Base-by-base conservation (phyloP, 1,140 invertebrate species). In the Stegodyphus dumicola region DNA sequence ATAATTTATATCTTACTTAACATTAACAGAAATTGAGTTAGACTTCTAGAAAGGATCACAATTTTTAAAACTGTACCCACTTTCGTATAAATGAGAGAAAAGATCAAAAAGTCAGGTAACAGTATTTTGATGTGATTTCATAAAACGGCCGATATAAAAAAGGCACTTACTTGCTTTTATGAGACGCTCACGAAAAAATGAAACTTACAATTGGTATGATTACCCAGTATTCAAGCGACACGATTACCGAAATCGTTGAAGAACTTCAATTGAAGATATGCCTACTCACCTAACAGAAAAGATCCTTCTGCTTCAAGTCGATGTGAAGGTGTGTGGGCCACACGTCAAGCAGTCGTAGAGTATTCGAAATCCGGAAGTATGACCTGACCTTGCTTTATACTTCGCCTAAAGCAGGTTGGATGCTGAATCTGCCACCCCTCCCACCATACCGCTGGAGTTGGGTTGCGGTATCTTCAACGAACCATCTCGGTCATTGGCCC, bases 311-410 rank as follows among this genome's bases (percentile, higher is more conserved):
- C 74, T 33, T 15, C 6, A 64, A 84, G 65, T 18, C 54, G 60
- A 53, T 67, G 18, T n/a, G 71, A 74, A 74, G 79, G 79, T 84
- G 81, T 84, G 81, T 75, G 73, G 73, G 60, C 51, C 81, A 70
- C 81, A 67, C 71, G 81, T 49, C 48, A 64, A 18, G 65, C 71
- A 67, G 69, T 69, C 49, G 76, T 56, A 6, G 17, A 76, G 81
- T 77, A 73, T 84, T 77, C 52, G 64, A 51, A 84, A 84, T 77
- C 73, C 81, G 81, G 81, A 84, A 84, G 81, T 84, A 56, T 84
- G 81, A 84, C 81, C 81, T 84, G 81, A 84, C 81, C 81, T 84
- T 84, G 18, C 81, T 84, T 75, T 76, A 84, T 75, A 84, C 33
- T 65, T 76, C 70, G 81, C 81, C 81, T 60, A 53, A 49, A 84